Evolutionary conservation across 2,888 invertebrate genomes (phyloP).

Genomic region (Sthenelais limicola): DNA sequence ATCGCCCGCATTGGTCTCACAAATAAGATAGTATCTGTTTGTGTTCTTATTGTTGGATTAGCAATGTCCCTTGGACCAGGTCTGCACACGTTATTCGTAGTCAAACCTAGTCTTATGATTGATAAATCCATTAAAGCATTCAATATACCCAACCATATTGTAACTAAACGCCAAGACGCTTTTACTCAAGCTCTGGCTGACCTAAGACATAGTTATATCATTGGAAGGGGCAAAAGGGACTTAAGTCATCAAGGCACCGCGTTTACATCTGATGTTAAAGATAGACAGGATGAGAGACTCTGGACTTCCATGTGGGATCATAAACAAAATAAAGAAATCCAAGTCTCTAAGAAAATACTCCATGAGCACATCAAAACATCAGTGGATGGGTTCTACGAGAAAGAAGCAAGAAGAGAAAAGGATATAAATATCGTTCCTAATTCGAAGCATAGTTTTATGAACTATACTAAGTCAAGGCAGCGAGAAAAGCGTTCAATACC

Average conservation of each 20-base stretch:
- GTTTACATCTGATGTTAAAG: neutral
- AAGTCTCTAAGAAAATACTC: neutral
- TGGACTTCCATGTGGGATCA: neutral
- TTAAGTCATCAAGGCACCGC: neutral
- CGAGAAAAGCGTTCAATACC: constrained; percentile 2
- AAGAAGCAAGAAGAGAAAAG: neutral
- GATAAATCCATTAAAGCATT: constrained; percentile 67
- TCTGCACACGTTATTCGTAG: neutral
- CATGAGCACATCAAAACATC: neutral
- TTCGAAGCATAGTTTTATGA: neutral
- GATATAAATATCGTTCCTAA: neutral
- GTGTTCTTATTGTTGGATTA: constrained; percentile 2
- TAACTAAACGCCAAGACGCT: constrained; percentile 60
- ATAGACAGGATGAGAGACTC: no score
- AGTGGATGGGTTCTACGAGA: constrained; percentile 10
- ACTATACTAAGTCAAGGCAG: neutral
- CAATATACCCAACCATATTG: constrained; percentile 65
- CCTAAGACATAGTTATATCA: constrained; percentile 37
- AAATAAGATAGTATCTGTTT: constrained; percentile 19
- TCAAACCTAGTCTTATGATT: constrained; percentile 48
- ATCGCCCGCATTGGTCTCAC: neutral
- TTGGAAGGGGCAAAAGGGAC: constrained; percentile 9
- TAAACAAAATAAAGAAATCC: neutral
- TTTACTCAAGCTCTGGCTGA: constrained; percentile 50
- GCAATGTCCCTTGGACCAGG: constrained; percentile 23